phyloP scores from a whole-genome alignment of 1,140 invertebrate genomes.

The Anagrus nilaparvatae region DNA sequence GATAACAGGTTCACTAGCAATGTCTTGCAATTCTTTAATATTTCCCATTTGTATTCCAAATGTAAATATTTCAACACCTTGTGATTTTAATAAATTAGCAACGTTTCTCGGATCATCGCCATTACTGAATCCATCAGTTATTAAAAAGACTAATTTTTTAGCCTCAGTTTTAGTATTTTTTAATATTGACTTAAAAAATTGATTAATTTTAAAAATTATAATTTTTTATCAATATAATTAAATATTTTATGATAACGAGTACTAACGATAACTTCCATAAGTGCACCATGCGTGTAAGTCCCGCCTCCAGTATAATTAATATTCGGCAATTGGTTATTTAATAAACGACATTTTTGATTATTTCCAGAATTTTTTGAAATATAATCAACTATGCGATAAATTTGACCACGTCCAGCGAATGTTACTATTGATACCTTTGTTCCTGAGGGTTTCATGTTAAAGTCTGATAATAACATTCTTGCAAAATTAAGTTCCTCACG shows the following conservation, averaged over 20 bases:
- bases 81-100: conserved; percentile 43
- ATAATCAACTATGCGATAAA: conserved; percentile 50
- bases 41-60: conserved; percentile 63
- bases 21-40: conserved; percentile 51
- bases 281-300: conserved; percentile 58
- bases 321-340: conserved; percentile 50
- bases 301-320: conserved; percentile 57
- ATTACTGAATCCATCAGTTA: conserved; percentile 67
- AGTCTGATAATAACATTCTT: conserved; percentile 58
- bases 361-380: conserved; percentile 40
- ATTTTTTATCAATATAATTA: too few species aligned
- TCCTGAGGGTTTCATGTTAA: conserved; percentile 52
- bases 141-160: conserved; percentile 53
- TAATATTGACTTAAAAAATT: too few species aligned
- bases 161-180: too few species aligned
- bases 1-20: conserved; percentile 54
- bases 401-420: conserved; percentile 47
- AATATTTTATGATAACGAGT: conserved; percentile 3
- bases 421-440: conserved; percentile 57
- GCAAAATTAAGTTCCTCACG: conserved; percentile 60
- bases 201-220: too few species aligned
- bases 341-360: conserved; percentile 52
- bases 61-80: conserved; percentile 53
- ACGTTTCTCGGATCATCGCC: conserved; percentile 55
- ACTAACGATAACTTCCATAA: conserved; percentile 52